Conservation (phyloP, 2,797 vertebrate genomes). For the Dermochelys coriacea region DNA sequence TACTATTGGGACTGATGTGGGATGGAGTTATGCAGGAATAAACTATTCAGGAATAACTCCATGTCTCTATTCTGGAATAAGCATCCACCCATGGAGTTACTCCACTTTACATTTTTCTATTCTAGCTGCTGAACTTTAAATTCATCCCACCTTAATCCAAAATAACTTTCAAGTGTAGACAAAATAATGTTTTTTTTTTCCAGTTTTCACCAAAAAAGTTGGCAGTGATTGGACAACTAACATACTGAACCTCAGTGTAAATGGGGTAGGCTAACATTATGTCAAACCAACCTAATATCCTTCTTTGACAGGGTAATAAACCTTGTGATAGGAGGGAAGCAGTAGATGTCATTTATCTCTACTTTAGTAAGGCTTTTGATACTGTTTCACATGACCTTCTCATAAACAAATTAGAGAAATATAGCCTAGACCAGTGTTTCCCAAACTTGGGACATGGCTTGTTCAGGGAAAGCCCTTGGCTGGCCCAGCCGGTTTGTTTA, state of each 20-base stretch:
- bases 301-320: not conserved
- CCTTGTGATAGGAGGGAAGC: not conserved
- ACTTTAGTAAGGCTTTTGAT: not conserved
- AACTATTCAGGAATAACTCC: not conserved
- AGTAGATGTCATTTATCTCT: not conserved
- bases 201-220: not conserved
- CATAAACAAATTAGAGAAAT: not conserved
- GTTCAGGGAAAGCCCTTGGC: too few relatives aligned
- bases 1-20: not conserved
- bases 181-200: not conserved
- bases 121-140: not conserved
- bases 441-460: too few relatives aligned
- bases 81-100: not conserved
- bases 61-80: not conserved
- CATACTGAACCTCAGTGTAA: not conserved
- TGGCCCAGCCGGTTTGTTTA: too few relatives aligned
- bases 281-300: not conserved
- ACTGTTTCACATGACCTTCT: too few relatives aligned
- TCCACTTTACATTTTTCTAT: not conserved
- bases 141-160: not conserved
- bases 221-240: not conserved
- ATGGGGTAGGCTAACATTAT: not conserved
- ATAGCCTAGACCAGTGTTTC: not conserved
- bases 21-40: not conserved
- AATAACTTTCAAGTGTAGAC: not conserved